Percentiles rank a stretch among this genome's conserved stretches.
Conservation (phyloP, 2,113 vertebrate genomes). For the Chinchilla lanigera region DNA sequence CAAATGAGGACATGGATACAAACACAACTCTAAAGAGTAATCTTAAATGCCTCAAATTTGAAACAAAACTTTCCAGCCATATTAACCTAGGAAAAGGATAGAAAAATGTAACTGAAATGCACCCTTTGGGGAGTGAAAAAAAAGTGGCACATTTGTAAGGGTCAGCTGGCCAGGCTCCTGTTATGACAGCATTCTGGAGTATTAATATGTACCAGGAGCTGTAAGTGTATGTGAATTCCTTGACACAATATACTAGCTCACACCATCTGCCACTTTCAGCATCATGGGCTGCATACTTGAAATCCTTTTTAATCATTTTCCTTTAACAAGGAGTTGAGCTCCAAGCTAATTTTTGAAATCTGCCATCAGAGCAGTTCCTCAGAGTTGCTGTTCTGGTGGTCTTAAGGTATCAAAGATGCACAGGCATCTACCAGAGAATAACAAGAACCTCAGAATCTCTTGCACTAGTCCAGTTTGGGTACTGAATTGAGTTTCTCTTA, state of each 20-base stretch:
- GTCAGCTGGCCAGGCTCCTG: slow-evolving; percentile 71
- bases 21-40: not conserved
- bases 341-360: slow-evolving; percentile 62
- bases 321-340: slow-evolving; percentile 67
- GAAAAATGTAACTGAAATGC: slow-evolving; percentile 58
- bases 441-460: not conserved
- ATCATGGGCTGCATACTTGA: slow-evolving; percentile 56
- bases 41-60: slow-evolving; percentile 52
- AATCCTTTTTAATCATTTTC: slow-evolving; percentile 74
- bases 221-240: slow-evolving; percentile 75
- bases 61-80: slow-evolving; percentile 39
- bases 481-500: not conserved
- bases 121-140: slow-evolving; percentile 44
- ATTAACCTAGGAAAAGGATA: slow-evolving; percentile 37
- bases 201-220: slow-evolving; percentile 72
- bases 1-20: slow-evolving; percentile 45
- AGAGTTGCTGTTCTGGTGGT: not conserved
- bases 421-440: not conserved
- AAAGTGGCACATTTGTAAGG: slow-evolving; percentile 75
- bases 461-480: not conserved
- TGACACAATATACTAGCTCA: slow-evolving; percentile 76
- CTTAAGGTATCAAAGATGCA: slow-evolving; percentile 14
- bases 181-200: slow-evolving; percentile 69
- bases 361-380: slow-evolving; percentile 18
- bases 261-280: slow-evolving; percentile 78